Conservation (phyloP, 2,797 vertebrate genomes). For the Myotis pilosus region DNA sequence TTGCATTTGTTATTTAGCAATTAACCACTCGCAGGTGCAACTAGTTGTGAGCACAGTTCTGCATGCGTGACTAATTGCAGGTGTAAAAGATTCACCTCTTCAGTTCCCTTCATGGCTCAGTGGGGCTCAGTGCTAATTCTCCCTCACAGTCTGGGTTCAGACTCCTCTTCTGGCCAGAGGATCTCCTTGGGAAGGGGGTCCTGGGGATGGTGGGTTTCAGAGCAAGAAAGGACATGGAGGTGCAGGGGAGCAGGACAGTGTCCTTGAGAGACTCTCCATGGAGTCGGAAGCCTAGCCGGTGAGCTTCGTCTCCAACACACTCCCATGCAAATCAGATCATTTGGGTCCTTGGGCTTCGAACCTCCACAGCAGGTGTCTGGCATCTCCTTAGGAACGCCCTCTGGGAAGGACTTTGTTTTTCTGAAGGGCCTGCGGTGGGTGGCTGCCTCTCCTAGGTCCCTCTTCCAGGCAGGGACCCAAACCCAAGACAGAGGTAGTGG, state of each 20-base stretch:
- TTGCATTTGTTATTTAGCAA: slow-evolving; percentile 75
- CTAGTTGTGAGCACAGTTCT: slow-evolving; percentile 70
- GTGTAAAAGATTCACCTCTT: slow-evolving; percentile 71
- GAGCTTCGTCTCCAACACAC: background rate
- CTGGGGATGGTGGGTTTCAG: background rate
- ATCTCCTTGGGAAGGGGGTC: background rate
- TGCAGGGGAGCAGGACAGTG: background rate
- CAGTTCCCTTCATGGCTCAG: slow-evolving; percentile 62
- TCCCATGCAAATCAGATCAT: too few species aligned
- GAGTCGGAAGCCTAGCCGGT: background rate
- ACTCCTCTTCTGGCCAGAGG: background rate
- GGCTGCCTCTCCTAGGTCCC: background rate
- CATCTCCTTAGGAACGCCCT: background rate
- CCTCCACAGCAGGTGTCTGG: background rate
- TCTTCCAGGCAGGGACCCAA: background rate
- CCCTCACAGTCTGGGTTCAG: slow-evolving; percentile 40
- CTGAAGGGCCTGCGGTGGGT: background rate
- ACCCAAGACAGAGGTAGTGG: background rate
- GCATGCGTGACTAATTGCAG: slow-evolving; percentile 76
- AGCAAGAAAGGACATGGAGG: background rate
- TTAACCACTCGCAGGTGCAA: slow-evolving; percentile 77
- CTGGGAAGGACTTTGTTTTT: background rate
- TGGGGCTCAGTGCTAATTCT: slow-evolving; percentile 56
- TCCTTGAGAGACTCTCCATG: background rate
- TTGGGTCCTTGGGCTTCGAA: background rate